Base-by-base conservation (phyloP, 2,113 vertebrate genomes). In the Stigmatopora nigra region DNA sequence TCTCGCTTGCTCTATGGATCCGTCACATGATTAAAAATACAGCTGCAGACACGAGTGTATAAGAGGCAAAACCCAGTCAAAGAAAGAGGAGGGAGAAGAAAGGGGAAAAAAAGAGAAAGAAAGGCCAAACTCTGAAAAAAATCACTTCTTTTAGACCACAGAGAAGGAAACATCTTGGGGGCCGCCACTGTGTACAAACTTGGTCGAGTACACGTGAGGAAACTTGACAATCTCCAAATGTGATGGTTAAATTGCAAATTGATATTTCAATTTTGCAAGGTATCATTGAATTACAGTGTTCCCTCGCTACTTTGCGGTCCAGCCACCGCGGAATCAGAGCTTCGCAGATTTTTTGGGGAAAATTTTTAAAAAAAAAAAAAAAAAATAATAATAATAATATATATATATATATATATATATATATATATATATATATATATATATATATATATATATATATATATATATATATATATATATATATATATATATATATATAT, bases 11-110 rank as follows among this genome's bases (percentile, higher is more conserved):
- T 87, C 93, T 93, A 93, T 93, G 94, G 90, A 93, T 95, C 91
- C 91, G 80, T 93, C 91, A 90, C 91, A 91, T 91, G 92, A 93
- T 92, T 93, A 92, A 93, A 93, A 95, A 92, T 93, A 92, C 93
- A 95, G 93, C 93, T 93, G 93, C 89, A 91, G 89, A 92, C 90
- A 89, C 84, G 59, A 76, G 84, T 69, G 75, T 84, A 87, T 80
- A 84, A 83, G 84, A 81, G 80, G 75, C 82, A 76, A 74, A 74
- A 80, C 81, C 72, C 84, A 85, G 79, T 86, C 78, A 86, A 83
- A 88, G 81, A 78, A 86, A 81, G 69, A 75, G 74, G 76, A 78
- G 53, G 52, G 53, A 70, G 75, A 82, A 82, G 80, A 81, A 86
- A 82, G 73, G 73, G 67, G 67, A 78, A 81, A 76, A 75, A 76